phyloP scores from a whole-genome alignment of 2,797 vertebrate species.

The Urophycis tenuis region DNA sequence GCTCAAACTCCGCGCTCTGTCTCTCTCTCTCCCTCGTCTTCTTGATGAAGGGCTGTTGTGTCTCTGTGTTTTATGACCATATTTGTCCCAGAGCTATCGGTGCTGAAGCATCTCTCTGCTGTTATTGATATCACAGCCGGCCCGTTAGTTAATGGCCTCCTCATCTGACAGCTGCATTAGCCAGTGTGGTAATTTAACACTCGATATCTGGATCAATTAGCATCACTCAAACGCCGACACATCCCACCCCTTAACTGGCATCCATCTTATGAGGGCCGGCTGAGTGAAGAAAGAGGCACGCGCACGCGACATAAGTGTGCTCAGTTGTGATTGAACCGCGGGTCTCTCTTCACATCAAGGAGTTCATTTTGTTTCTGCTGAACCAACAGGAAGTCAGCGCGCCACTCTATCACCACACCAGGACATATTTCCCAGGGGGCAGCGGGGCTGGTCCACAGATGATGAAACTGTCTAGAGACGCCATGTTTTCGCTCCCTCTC shows the following conservation, averaged over 20 bases:
- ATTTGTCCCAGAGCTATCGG: not conserved
- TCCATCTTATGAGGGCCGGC: not conserved
- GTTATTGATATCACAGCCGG: not conserved
- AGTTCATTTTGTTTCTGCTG: conserved; percentile 40
- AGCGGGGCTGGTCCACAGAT: not conserved
- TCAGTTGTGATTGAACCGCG: conserved; percentile 16
- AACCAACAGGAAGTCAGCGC: conserved; percentile 30
- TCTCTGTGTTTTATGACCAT: not conserved
- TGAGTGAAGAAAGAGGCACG: not conserved
- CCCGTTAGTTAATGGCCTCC: not conserved
- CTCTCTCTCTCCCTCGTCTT: not conserved
- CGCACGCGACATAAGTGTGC: not conserved
- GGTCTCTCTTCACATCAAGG: conserved; percentile 37
- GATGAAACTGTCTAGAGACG: not conserved
- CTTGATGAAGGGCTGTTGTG: not conserved
- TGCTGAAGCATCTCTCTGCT: not conserved
- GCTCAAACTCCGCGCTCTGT: not conserved
- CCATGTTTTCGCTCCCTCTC: not conserved
- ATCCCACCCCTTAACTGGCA: not conserved
- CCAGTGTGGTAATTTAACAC: not conserved
- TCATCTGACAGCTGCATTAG: conserved; percentile 17
- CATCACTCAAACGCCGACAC: conserved; percentile 6
- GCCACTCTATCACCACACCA: conserved; percentile 11
- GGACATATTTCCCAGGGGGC: conserved; percentile 59
- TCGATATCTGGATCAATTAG: conserved; percentile 3